Evolutionary conservation across 2,113 vertebrate genomes (phyloP).

Genomic region (Dissostichus mawsoni): DNA sequence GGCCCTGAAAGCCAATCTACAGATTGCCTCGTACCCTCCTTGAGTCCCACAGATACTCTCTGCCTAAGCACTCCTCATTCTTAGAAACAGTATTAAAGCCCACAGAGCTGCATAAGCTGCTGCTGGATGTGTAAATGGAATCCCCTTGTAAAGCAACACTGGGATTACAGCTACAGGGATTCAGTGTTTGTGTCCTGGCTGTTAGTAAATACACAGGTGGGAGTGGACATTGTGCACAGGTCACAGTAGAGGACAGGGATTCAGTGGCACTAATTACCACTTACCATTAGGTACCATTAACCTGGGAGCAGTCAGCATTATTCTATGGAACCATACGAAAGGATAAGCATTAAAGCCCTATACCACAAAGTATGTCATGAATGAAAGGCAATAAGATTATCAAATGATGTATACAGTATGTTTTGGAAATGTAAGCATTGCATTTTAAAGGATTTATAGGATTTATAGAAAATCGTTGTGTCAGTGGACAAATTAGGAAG

Average conservation of each 20-base stretch:
- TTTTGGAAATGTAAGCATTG: not conserved
- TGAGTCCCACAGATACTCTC: slow-evolving; percentile 5
- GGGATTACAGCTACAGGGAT: slow-evolving; percentile 50
- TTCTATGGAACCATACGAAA: slow-evolving; percentile 20
- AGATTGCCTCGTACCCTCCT: slow-evolving; percentile 28
- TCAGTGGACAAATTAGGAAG: not conserved
- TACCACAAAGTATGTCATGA: not conserved
- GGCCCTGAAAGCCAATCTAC: slow-evolving; percentile 3
- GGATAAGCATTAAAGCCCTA: not conserved
- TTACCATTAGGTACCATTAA: not conserved
- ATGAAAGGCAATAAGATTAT: not conserved
- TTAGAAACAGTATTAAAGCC: slow-evolving; percentile 44
- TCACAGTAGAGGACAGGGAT: slow-evolving; percentile 22
- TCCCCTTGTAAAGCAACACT: slow-evolving; percentile 46
- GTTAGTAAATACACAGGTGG: slow-evolving; percentile 24
- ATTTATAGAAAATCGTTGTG: not conserved
- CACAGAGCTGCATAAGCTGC: slow-evolving; percentile 52
- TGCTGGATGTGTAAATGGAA: slow-evolving; percentile 62
- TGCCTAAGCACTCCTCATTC: slow-evolving; percentile 37
- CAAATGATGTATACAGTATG: not conserved
- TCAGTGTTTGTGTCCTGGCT: slow-evolving; percentile 8
- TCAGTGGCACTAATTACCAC: slow-evolving; percentile 1
- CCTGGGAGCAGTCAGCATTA: slow-evolving; percentile 30
- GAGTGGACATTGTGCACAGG: slow-evolving; percentile 15
- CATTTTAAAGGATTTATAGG: not conserved